Base-by-base conservation (phyloP, 2,797 vertebrate genomes). In the Phalanger gymnotis region DNA sequence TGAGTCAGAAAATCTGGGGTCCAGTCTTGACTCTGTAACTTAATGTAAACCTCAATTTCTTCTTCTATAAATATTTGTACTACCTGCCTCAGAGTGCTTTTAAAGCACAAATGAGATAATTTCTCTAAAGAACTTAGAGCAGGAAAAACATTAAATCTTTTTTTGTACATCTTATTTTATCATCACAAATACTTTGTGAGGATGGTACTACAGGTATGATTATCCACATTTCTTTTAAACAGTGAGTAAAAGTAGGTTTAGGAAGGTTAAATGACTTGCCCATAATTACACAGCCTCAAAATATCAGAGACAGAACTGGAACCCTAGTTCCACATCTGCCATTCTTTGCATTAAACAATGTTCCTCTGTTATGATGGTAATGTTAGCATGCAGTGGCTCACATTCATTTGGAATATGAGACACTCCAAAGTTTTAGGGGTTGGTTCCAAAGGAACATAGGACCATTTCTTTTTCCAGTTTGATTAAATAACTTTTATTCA, bases 391-490 rank as follows among this genome's bases (percentile, higher is more conserved):
- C 30, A 34, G 12, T 53, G 4, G 1, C 5, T 5, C 16, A 87
- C 53, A 95, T 93, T 89, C 53, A 95, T 93, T 89, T 96, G 4
- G 56, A 93, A 92, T 25, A 81, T 47, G 93, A 4, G 87, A n/a
- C 94, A 94, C 19, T 95, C 54, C 93, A 31, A 90, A 91, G 28
- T 1, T 54, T 81, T 52, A 55, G 27, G 5, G 14, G 19, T 93
- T 97, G 93, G 34, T 22, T 66, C 90, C 87, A 61, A 31, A 47
- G 95, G 12, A 95, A 90, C 11, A 0, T 81, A 0, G 31, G 30
- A 7, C 12, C 92, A 19, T 30, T 91, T 96, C 57, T 94, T 14
- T 53, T 11, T 56, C 57, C n/a, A 1, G 90, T 90, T 93, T 95
- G 47, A 25, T 94, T 25, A 13, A 93, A 96, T 53, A 53, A 22